Evolutionary conservation across 2,113 vertebrate genomes (phyloP).

Genomic region (Macquaria australasica): DNA sequence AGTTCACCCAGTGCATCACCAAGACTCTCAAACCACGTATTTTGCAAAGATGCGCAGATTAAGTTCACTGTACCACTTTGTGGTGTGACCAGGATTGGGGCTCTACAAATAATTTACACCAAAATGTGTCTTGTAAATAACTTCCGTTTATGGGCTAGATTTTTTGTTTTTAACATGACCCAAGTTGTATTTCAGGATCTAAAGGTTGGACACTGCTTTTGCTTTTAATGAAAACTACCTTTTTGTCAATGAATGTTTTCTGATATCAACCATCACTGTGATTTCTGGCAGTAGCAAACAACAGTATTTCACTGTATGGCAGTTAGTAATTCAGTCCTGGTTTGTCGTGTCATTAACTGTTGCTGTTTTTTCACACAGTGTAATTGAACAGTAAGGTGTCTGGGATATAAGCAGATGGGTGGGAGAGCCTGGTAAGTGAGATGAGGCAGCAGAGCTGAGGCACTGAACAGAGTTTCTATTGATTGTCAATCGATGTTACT

Average conservation of each 20-base stretch:
- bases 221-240: background rate
- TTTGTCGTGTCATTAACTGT: background rate
- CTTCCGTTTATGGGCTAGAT: background rate
- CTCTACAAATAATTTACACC: no score
- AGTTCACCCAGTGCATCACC: no score
- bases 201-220: background rate
- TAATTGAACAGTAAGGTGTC: no score
- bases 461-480: background rate
- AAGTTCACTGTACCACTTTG: no score
- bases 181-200: background rate
- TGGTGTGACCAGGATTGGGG: no score
- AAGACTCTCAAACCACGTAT: no score
- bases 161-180: background rate
- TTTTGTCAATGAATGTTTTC: background rate
- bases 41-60: no score
- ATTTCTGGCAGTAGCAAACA: background rate
- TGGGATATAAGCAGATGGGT: background rate
- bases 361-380: no score
- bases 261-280: background rate
- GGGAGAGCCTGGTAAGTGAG: background rate
- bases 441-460: background rate
- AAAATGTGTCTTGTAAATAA: background rate
- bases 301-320: background rate
- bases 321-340: background rate
- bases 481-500: background rate